Conservation (phyloP, 2,797 vertebrate species). For the Neopelma chrysocephalum region DNA sequence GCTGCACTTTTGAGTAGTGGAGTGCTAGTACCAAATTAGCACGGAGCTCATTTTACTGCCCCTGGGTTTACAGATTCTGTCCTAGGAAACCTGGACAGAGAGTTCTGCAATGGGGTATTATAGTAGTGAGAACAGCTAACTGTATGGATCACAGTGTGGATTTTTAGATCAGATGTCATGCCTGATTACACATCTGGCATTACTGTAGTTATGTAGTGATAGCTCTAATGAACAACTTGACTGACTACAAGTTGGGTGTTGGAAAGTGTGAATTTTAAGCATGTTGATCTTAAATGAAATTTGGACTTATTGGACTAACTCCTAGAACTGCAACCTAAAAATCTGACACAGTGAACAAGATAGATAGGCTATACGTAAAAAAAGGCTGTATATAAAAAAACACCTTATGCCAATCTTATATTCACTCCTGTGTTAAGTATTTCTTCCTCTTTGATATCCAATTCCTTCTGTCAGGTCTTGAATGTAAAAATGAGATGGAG, state of each 20-base stretch:
- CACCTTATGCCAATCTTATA: background rate
- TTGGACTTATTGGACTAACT: background rate
- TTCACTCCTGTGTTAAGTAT: background rate
- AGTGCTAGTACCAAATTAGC: too few relatives aligned
- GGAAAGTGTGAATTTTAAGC: background rate
- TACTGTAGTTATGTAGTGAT: background rate
- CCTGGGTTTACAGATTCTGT: too few relatives aligned
- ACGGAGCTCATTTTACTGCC: too few relatives aligned
- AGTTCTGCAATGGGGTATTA: background rate
- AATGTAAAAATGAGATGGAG: background rate
- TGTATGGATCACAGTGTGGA: background rate
- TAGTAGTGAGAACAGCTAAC: background rate
- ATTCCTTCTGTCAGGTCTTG: background rate
- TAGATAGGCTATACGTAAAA: background rate
- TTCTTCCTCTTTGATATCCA: background rate
- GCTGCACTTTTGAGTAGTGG: too few relatives aligned
- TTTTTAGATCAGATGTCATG: background rate
- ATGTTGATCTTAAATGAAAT: background rate
- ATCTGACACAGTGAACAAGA: background rate
- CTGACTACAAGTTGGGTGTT: background rate
- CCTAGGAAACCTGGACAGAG: too few relatives aligned
- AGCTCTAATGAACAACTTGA: background rate
- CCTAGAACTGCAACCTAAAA: background rate
- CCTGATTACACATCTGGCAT: background rate
- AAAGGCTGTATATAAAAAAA: fast-evolving